These are phyloP conservation scores for Nicator chloris DNA, from an alignment of 2,113 vertebrate species.

Conservation along the genomic window DNA sequence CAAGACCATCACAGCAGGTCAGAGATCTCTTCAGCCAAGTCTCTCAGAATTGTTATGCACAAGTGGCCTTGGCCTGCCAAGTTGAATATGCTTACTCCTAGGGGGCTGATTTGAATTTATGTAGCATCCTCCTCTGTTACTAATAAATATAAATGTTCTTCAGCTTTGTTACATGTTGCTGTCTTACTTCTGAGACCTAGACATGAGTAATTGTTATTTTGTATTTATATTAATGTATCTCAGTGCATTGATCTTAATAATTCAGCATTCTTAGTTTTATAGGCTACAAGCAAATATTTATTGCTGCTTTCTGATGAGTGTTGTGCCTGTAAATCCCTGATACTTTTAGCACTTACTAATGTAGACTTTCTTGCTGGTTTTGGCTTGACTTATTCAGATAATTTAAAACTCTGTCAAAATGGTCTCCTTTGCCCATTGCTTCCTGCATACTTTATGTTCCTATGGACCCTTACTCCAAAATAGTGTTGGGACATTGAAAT, in stretches of 20 bases:
- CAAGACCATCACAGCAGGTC: conserved; percentile 39
- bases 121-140: conserved; percentile 23
- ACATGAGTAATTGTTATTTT: background rate
- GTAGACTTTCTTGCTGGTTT: background rate
- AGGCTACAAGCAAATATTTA: background rate
- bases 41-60: background rate
- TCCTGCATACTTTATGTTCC: background rate
- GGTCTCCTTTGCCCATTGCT: background rate
- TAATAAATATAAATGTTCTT: conserved; percentile 33
- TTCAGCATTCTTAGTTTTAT: background rate
- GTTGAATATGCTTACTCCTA: conserved; percentile 12
- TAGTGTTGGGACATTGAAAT: background rate
- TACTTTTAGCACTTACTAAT: background rate
- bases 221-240: background rate
- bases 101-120: conserved; percentile 23
- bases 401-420: background rate
- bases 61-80: conserved; percentile 13
- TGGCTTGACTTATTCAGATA: background rate
- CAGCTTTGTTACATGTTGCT: background rate
- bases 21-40: conserved; percentile 32
- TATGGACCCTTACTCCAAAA: background rate
- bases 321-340: background rate
- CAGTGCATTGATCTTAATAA: background rate
- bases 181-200: conserved; percentile 9
- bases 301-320: background rate